Conservation (phyloP, 2,113 vertebrate species). For the Pimephales promelas region DNA sequence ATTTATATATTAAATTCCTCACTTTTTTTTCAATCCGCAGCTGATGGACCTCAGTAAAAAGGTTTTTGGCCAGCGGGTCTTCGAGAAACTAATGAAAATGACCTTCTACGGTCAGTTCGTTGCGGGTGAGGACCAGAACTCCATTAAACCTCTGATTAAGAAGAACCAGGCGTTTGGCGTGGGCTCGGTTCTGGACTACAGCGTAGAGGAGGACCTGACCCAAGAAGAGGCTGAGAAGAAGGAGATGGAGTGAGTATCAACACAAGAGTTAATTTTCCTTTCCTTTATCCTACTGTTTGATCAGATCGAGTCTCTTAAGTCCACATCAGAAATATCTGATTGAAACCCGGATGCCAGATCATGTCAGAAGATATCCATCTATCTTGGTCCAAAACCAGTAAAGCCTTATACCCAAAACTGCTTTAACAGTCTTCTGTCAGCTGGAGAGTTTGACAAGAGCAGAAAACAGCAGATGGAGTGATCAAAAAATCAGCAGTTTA, state of each 20-base stretch:
- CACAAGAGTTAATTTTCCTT: background rate
- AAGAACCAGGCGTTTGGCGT: slow-evolving; percentile 85
- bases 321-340: too few relatives aligned
- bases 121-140: slow-evolving; percentile 87
- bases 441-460: too few relatives aligned
- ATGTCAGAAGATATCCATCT: too few relatives aligned
- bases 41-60: slow-evolving; percentile 76
- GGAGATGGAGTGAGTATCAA: slow-evolving; percentile 76
- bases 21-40: slow-evolving; percentile 62
- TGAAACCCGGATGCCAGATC: too few relatives aligned
- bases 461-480: too few relatives aligned
- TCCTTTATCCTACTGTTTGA: too few relatives aligned
- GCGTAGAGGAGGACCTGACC: slow-evolving; percentile 87
- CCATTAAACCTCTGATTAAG: slow-evolving; percentile 83
- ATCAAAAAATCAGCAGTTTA: too few relatives aligned
- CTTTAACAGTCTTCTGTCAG: too few relatives aligned
- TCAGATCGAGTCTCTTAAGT: too few relatives aligned
- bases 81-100: slow-evolving; percentile 89
- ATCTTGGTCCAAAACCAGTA: too few relatives aligned
- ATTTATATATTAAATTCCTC: background rate
- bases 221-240: slow-evolving; percentile 70
- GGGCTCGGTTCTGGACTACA: slow-evolving; percentile 88
- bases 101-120: slow-evolving; percentile 96
- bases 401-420: too few relatives aligned
- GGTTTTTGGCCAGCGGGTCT: slow-evolving; percentile 80